phyloP scores from a whole-genome alignment of 1,140 invertebrate genomes.

The Leptopilina boulardi region DNA sequence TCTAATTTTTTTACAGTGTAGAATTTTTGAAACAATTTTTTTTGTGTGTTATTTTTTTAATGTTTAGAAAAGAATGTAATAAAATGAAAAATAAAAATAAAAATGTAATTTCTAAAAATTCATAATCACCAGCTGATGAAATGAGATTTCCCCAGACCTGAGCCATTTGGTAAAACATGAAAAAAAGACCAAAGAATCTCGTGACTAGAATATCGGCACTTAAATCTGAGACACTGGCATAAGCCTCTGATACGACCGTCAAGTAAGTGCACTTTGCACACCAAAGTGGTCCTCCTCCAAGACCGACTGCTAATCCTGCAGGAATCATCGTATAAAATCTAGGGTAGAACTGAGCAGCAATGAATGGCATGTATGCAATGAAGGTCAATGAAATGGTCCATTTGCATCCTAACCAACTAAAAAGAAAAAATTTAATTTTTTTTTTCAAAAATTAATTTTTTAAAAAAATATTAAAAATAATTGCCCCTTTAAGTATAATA shows the following conservation, averaged over 20 bases:
- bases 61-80: too few species aligned
- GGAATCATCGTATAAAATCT: slow-evolving; percentile 90
- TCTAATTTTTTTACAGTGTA: too few species aligned
- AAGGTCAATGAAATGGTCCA: slow-evolving; percentile 91
- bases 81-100: neutral
- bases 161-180: slow-evolving; percentile 95
- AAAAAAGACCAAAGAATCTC: slow-evolving; percentile 93
- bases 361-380: slow-evolving; percentile 91
- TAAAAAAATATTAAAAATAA: too few species aligned
- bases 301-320: slow-evolving; percentile 87
- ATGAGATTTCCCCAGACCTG: slow-evolving; percentile 96
- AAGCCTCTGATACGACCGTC: slow-evolving; percentile 86
- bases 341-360: slow-evolving; percentile 91
- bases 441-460: too few species aligned
- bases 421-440: neutral
- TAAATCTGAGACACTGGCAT: slow-evolving; percentile 81
- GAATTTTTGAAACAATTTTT: too few species aligned
- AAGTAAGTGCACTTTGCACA: slow-evolving; percentile 93
- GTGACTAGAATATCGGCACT: slow-evolving; percentile 84
- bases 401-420: slow-evolving; percentile 88
- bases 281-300: slow-evolving; percentile 93
- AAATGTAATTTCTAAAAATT: too few species aligned
- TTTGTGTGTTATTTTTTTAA: too few species aligned
- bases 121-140: slow-evolving; percentile 84
- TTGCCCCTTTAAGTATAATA: too few species aligned